Evolutionary conservation across 2,113 vertebrate species (phyloP).

Genomic region (Origma solitaria): DNA sequence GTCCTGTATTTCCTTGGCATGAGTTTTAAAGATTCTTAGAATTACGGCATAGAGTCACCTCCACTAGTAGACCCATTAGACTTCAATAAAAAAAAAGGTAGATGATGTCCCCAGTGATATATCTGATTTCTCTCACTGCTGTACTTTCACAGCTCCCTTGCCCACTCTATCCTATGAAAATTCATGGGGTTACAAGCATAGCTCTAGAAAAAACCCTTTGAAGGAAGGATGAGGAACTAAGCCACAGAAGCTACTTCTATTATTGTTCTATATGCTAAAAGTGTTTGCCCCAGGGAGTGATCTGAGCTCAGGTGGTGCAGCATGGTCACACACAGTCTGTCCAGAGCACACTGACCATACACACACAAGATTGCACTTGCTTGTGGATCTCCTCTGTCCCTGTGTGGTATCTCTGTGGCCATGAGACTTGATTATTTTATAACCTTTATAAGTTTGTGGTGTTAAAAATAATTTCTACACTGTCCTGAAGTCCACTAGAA

Average conservation of each 20-base stretch:
- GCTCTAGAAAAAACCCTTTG: neutral
- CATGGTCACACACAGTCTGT: neutral
- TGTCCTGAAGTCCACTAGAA: neutral
- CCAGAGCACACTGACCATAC: neutral
- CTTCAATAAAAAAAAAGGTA: neutral
- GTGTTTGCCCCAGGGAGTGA: neutral
- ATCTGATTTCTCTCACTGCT: neutral
- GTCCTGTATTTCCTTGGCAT: neutral
- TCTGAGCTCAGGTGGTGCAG: neutral
- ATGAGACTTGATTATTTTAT: neutral
- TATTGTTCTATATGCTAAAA: neutral
- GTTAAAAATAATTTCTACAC: neutral
- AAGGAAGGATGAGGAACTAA: neutral
- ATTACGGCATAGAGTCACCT: neutral
- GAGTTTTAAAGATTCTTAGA: neutral
- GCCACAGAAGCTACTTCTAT: neutral
- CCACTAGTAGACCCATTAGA: neutral
- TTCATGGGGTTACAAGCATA: neutral
- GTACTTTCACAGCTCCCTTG: neutral
- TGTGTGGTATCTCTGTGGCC: neutral
- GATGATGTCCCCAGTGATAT: neutral
- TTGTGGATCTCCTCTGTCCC: neutral
- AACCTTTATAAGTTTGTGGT: neutral
- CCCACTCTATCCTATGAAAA: neutral
- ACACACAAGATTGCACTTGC: neutral